phyloP scores from a whole-genome alignment of 2,797 vertebrate genomes.

The Aldrovandia affinis region DNA sequence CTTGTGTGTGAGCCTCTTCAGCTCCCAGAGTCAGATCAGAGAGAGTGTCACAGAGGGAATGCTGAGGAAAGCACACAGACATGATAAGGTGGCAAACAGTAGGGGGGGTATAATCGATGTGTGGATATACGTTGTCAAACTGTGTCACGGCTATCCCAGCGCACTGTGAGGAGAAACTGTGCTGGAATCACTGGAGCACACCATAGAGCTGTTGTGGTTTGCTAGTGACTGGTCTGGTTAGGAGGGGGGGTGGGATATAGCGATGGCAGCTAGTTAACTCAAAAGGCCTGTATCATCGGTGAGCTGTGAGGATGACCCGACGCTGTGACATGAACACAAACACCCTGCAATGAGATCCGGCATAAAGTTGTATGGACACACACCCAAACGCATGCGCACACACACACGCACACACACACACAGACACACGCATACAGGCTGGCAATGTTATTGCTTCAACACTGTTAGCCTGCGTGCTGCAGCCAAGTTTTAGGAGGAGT shows the following conservation, averaged over 20 bases:
- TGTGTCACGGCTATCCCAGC: neutral
- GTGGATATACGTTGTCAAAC: neutral
- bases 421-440: too few species aligned
- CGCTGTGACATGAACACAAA: too few species aligned
- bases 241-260: neutral
- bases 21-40: neutral
- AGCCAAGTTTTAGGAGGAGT: too few species aligned
- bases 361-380: too few species aligned
- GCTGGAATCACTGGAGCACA: neutral
- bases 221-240: neutral
- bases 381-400: too few species aligned
- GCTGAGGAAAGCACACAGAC: neutral
- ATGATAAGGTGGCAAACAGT: neutral
- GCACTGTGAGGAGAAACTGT: neutral
- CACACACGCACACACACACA: too few species aligned
- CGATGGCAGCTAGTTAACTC: too few species aligned
- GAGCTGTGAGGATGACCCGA: too few species aligned
- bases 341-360: too few species aligned
- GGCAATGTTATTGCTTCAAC: too few species aligned
- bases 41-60: neutral
- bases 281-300: too few species aligned
- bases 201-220: neutral
- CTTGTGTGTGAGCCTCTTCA: neutral
- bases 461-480: too few species aligned
- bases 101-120: neutral